phyloP scores from a whole-genome alignment of 2,113 vertebrate species.

The Ictidomys tridecemlineatus region DNA sequence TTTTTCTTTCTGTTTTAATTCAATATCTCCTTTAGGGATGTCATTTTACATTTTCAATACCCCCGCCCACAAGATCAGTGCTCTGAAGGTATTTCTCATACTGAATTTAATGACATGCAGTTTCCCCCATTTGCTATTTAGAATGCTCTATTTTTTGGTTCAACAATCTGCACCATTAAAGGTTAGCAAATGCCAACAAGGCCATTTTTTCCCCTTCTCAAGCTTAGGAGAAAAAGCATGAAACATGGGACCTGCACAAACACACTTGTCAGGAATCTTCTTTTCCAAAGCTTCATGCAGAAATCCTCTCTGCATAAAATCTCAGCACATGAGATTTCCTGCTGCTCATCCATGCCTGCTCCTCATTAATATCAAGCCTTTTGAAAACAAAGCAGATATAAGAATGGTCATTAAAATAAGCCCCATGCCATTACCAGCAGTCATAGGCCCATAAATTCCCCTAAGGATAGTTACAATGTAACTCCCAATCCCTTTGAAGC shows the following conservation, averaged over 20 bases:
- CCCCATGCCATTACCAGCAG: not conserved
- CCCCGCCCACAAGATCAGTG: conserved; percentile 78
- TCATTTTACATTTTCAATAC: conserved; percentile 78
- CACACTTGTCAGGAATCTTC: not conserved
- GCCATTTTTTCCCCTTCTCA: not conserved
- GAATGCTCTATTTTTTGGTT: not conserved
- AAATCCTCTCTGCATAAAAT: not conserved
- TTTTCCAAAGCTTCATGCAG: not conserved
- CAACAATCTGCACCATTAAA: conserved; percentile 23
- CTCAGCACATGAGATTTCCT: not conserved
- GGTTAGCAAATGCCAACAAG: not conserved
- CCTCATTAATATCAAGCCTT: not conserved
- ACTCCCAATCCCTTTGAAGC: not conserved
- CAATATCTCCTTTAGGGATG: conserved; percentile 69
- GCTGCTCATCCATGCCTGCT: not conserved
- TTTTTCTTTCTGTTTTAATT: conserved; percentile 61
- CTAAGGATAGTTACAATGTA: not conserved
- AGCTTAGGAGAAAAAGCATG: not conserved
- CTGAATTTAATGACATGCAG: conserved; percentile 65
- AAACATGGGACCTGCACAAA: not conserved
- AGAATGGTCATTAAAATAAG: not conserved
- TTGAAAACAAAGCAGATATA: not conserved
- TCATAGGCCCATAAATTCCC: not conserved
- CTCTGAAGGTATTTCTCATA: conserved; percentile 70
- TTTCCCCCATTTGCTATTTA: conserved; percentile 48